Base-by-base conservation (phyloP, 2,888 invertebrate genomes). In the Ctena decussata region DNA sequence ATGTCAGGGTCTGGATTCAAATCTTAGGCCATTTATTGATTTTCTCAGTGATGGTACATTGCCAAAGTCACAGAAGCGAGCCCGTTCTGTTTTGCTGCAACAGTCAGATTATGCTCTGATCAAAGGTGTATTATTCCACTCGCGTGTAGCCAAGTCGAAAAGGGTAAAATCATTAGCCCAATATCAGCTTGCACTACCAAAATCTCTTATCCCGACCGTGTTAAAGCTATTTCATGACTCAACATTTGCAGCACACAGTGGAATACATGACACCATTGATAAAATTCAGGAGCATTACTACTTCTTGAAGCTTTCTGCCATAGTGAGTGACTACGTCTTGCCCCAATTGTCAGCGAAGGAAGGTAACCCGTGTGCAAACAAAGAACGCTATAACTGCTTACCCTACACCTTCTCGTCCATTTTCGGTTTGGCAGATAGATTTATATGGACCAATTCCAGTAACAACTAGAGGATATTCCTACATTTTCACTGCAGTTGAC, bases 381-480 rank as follows among this genome's bases (percentile, higher is more conserved):
- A 80, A 86, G 53, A 72, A 77, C 30, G 74, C 76, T 21, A 84
- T 84, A 39, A 35, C 60, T 18, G 76, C 89, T 24, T 87, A 82
- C 65, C 84, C 82, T 15, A 87, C 80, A 8, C 82, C 86, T 15
- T 46, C 8, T 21, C 70, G 32, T 21, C 86, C 84, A 60, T 90
- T 90, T 77, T 70, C 84, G 15, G 89, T 88, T 69, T 86, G 87
- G 86, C 71, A 86, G 49, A 79, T 86, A 60, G 89, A 89, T 72
- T 35, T 87, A 24, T 87, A 84, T 74, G 87, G 84, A 24, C 82
- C 84, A 2, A 37, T 89, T 24, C 82, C 87, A 3, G 27, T 46
- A 8, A 83, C 85, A 57, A 27, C 78, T 24, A 27, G 70, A 27
- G 82, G 39, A 18, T 35, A 80, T 84, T n/a, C 75, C 3, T 89